These are phyloP conservation scores for Ephydatia muelleri DNA, from an alignment of 37 sponge, comb jelly and placozoan species.

Conservation along the genomic window DNA sequence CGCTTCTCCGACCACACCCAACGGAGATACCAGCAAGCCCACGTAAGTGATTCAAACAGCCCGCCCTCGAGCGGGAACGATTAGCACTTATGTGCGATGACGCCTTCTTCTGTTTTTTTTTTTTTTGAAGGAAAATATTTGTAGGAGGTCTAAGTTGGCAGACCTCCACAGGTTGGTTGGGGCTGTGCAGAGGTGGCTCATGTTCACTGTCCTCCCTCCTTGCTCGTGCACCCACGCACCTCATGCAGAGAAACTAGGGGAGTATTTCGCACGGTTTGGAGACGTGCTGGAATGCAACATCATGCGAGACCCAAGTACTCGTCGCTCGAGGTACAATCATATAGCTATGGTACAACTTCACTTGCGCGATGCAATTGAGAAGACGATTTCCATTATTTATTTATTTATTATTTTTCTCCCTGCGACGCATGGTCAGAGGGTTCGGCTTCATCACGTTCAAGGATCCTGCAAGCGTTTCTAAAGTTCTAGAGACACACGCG, in stretches of 20 bases:
- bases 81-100: neutral
- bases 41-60: neutral
- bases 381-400: neutral
- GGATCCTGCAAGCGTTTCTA: conserved; percentile 63
- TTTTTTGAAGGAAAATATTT: conserved; percentile 78
- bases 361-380: neutral
- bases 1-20: neutral
- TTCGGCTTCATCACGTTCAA: conserved; percentile 87
- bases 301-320: conserved; percentile 59
- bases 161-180: conserved; percentile 27
- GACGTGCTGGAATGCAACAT: conserved; percentile 87
- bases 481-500: conserved; percentile 58
- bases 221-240: neutral
- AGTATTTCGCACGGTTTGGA: conserved; percentile 72
- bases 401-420: neutral
- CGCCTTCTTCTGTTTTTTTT: neutral
- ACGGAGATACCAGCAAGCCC: neutral
- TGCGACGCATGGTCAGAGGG: conserved; percentile 50
- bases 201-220: neutral
- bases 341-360: no score
- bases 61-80: neutral
- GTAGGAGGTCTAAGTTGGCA: conserved; percentile 88
- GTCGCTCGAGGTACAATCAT: conserved; percentile 74
- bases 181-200: neutral
- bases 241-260: conserved; percentile 50